Evolutionary conservation across 2,113 vertebrate genomes (phyloP), one percentile per base, ranked within the genome.

Genomic region (Embiotoca jacksoni): DNA sequence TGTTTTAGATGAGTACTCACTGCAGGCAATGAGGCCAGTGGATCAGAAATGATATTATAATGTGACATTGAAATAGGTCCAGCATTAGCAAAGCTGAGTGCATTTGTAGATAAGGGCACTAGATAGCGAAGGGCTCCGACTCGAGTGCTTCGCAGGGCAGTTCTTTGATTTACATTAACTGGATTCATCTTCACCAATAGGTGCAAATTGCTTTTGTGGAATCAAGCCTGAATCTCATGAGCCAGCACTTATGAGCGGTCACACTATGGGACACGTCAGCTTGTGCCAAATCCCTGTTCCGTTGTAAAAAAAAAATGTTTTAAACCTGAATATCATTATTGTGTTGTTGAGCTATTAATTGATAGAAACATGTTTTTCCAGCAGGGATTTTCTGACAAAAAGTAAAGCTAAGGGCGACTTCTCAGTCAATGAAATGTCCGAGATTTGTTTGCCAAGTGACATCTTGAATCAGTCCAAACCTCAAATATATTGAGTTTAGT

Each of bases 91-190:
- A 64, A 66, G 78, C 46, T 6, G 50, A 84, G 81, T 73, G 75
- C 65, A 60, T 69, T 75, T 78, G 58, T 5, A 72, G 72, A 86
- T 80, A 64, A 85, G 75, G 75, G 57, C 69, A 57, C 78, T 50
- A 72, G 84, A 80, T 75, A 57, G 55, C 7, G 3, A 78, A 23
- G 78, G 62, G 75, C 75, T 58, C 31, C 1, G 30, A 76, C 70
- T 82, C 68, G 39, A 84, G 78, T 69, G 69, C 70, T 82, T 69
- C 50, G 65, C 75, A 35, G 62, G 72, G 46, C 13, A 10, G 44
- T 82, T 68, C 69, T 78, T 85, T 89, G 68, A 84, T 86, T 82
- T 82, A 73, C 69, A 86, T 82, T 57, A 78, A 80, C 75, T 50
- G 58, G 15, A 63, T 83, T 88, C 79, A 70, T 81, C 75, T 71